phyloP scores from a whole-genome alignment of 2,888 invertebrate species.

The Epistrophe eligans region DNA sequence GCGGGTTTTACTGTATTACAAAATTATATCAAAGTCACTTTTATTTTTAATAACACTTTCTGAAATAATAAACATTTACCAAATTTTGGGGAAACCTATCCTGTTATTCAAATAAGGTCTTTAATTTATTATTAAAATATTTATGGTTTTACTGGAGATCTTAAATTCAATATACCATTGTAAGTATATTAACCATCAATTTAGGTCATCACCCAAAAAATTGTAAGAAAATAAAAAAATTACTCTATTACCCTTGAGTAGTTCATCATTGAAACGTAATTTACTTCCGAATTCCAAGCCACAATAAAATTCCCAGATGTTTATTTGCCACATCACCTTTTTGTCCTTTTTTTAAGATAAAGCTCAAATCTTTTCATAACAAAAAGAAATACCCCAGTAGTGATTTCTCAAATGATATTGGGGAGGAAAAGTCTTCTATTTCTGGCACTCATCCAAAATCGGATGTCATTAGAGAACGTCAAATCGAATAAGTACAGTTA shows the following conservation, averaged over 20 bases:
- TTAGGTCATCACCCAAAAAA: neutral
- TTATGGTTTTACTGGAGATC: neutral
- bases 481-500: conserved; percentile 54
- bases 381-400: conserved; percentile 37
- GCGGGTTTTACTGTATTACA: too few species aligned
- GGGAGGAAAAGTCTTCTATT: conserved; percentile 28
- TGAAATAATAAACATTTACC: too few species aligned
- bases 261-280: conserved; percentile 56
- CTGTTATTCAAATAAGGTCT: too few species aligned
- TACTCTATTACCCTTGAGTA: conserved; percentile 26
- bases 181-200: neutral
- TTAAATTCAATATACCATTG: neutral
- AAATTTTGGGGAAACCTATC: too few species aligned
- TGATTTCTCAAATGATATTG: conserved; percentile 55
- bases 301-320: conserved; percentile 64
- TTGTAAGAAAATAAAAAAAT: neutral
- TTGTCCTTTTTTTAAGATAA: conserved; percentile 18
- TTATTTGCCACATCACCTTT: conserved; percentile 60
- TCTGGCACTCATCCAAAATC: conserved; percentile 61
- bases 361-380: conserved; percentile 54
- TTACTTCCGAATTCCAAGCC: conserved; percentile 46
- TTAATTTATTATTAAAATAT: too few species aligned
- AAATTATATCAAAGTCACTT: too few species aligned
- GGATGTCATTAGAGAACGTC: conserved; percentile 63
- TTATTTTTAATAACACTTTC: too few species aligned